Percentiles rank a stretch among this genome's conserved stretches.
These are phyloP conservation scores for Trachelus stipa DNA, from an alignment of 2,888 invertebrate species.

Conservation along the genomic window DNA sequence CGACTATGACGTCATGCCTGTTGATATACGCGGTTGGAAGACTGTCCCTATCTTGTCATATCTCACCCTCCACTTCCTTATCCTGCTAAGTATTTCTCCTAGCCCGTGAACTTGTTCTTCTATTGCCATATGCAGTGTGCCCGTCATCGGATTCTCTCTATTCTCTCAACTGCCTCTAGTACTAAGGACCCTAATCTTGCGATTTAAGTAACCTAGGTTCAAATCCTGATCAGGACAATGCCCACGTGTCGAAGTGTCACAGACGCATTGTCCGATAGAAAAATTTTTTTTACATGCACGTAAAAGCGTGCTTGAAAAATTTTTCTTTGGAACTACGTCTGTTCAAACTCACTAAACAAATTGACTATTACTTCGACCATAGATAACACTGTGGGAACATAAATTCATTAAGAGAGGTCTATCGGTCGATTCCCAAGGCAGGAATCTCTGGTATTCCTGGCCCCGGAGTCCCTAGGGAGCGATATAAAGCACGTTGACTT, in stretches of 20 bases:
- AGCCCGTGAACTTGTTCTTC: too few species aligned
- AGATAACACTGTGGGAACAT: slow-evolving; percentile 31
- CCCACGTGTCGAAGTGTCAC: neutral
- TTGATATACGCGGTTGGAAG: too few species aligned
- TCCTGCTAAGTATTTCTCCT: too few species aligned
- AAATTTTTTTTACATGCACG: slow-evolving; percentile 8
- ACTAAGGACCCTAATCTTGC: slow-evolving; percentile 19
- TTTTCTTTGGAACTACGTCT: neutral
- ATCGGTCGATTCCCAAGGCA: slow-evolving; percentile 4
- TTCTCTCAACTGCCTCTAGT: neutral
- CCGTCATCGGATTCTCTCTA: too few species aligned
- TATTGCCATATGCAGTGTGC: too few species aligned
- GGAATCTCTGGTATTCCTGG: slow-evolving; percentile 21
- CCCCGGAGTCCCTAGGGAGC: slow-evolving; percentile 20
- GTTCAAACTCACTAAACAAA: slow-evolving; percentile 21
- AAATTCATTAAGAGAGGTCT: slow-evolving; percentile 32
- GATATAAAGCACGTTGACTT: slow-evolving; percentile 15
- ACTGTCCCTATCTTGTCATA: too few species aligned
- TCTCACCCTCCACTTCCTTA: too few species aligned
- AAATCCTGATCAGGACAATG: slow-evolving; percentile 25
- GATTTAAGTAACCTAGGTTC: slow-evolving; percentile 21
- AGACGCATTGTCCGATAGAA: slow-evolving; percentile 33
- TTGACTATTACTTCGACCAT: slow-evolving; percentile 27
- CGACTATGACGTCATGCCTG: too few species aligned
- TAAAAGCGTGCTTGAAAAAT: neutral